Percentiles rank a stretch among this genome's conserved stretches.
Conservation (phyloP, 2,113 vertebrate species). For the Opisthocomus hoazin region DNA sequence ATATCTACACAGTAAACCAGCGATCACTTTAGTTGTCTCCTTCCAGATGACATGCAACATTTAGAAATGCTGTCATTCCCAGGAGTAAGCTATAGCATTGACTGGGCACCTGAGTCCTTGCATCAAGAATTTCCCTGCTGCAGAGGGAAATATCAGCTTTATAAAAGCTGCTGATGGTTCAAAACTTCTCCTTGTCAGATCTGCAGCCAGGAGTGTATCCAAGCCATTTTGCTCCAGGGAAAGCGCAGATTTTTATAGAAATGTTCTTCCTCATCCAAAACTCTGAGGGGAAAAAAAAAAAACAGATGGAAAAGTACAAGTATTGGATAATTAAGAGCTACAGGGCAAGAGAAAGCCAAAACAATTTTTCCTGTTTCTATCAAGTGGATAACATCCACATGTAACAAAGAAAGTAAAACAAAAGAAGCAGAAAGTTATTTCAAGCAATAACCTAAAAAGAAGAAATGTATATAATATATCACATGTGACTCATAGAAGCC, state of each 20-base stretch:
- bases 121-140: neutral
- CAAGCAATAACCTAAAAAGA: neutral
- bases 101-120: neutral
- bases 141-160: neutral
- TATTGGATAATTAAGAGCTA: constrained; percentile 40
- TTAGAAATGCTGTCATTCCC: neutral
- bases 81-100: neutral
- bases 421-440: neutral
- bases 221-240: constrained; percentile 21
- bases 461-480: neutral
- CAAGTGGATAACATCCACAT: neutral
- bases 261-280: constrained; percentile 12
- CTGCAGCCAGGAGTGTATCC: constrained; percentile 7
- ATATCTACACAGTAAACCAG: neutral
- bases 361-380: constrained; percentile 30
- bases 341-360: constrained; percentile 1
- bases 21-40: neutral
- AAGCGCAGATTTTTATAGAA: constrained; percentile 50
- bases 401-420: neutral
- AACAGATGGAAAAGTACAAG: neutral
- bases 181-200: constrained; percentile 43
- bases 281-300: neutral
- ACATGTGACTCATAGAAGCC: neutral
- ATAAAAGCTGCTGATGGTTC: constrained; percentile 47
- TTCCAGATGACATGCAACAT: neutral